Evolutionary conservation across 2,888 invertebrate genomes (phyloP), one percentile per base, ranked within the genome.

Genomic region (Xestia xanthographa): DNA sequence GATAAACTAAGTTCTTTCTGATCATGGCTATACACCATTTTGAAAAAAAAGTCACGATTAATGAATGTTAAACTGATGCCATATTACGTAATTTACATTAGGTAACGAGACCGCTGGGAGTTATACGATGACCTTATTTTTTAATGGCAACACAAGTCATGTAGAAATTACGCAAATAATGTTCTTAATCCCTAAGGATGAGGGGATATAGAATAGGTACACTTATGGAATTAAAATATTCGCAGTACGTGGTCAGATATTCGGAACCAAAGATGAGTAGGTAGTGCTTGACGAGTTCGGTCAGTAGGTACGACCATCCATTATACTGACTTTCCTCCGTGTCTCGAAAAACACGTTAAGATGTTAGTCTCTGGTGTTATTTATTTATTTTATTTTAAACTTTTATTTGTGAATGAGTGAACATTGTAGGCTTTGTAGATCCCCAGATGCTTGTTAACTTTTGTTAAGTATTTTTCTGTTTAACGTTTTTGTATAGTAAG

Each of bases 11-110:
- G 17, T 56, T 8, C 17, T 29, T 26, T 17, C 17, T 26, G 8
- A 14, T 56, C 26, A 56, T 56, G 26, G 8, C 26, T 26, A 26
- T 2, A 26, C 56, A 17, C 26, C 17, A 56, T 58, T 58, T 58
- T 29, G 29, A 29, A 58, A 29, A 29, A 58, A 50, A 56, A 38
- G 9, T 26, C 53, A 68, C 22, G 29, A 58, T 29, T 43, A 69
- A 29, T 69, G 29, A 41, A 56, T 56, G 4, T 8, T 20, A 26
- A 69, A 69, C 29, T 22, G 56, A 22, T 29, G 29, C 22, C 9
- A 0, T 22, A 69, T 58, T 69, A 58, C 69, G 69, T 69, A 58
- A 69, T 22, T 56, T 22, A 38, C 14, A 58, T 58, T 26, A 56
- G 0, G 26, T 53, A 56, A 68, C 41, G 56, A 68, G 26, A 26